Evolutionary conservation across 2,113 vertebrate species (phyloP).

Genomic region (Mesitornis unicolor): DNA sequence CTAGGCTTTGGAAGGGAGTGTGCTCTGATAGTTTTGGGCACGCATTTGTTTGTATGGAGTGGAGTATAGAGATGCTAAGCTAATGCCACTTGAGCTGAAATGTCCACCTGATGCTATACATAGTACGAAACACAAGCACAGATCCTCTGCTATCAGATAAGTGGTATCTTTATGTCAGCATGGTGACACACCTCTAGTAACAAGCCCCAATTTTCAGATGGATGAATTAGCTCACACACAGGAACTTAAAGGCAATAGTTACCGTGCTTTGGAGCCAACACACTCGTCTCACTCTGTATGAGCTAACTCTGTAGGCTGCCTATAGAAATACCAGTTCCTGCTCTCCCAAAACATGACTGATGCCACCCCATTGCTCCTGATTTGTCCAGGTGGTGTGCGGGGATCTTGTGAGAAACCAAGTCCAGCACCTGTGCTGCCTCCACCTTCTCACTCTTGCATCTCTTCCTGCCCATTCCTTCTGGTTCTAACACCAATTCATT

Average conservation of each 20-base stretch:
- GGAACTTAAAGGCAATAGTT: neutral
- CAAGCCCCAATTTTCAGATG: neutral
- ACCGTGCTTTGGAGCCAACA: neutral
- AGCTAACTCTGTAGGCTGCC: neutral
- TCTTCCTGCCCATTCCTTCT: neutral
- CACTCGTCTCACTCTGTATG: neutral
- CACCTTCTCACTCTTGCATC: neutral
- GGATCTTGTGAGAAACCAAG: too few species aligned
- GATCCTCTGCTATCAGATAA: neutral
- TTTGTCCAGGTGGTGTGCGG: neutral
- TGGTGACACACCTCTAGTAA: constrained; percentile 3
- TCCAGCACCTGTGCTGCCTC: neutral
- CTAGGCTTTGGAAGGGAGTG: neutral
- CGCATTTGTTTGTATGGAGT: neutral
- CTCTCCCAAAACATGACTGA: neutral
- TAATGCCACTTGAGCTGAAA: neutral
- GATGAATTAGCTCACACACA: neutral
- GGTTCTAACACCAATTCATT: neutral
- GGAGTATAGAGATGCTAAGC: neutral
- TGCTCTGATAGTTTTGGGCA: neutral
- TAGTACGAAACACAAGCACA: neutral
- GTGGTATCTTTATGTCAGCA: neutral
- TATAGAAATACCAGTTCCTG: neutral
- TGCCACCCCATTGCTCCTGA: neutral
- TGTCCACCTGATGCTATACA: neutral